These are phyloP conservation scores for Malurus alboscapulatus DNA, from an alignment of 2,113 vertebrate genomes.

Conservation along the genomic window DNA sequence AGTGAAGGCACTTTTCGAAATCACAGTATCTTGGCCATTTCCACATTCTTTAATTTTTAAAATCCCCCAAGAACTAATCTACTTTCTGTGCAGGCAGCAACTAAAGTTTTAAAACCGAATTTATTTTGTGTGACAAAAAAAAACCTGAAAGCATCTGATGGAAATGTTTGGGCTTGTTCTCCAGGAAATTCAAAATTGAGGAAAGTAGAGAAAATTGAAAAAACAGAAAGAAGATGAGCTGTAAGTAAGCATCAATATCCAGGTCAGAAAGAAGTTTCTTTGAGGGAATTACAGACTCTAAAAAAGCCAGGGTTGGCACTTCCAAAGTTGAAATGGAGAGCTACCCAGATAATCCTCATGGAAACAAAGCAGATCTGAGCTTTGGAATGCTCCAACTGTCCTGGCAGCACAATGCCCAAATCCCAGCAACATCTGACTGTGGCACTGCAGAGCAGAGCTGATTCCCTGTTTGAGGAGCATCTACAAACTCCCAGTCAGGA, in stretches of 20 bases:
- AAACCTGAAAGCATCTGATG: background rate
- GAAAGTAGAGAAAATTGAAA: background rate
- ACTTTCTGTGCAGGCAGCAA: conserved; percentile 2
- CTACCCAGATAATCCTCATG: background rate
- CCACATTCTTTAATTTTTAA: conserved; percentile 43
- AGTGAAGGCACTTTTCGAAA: background rate
- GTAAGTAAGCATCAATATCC: background rate
- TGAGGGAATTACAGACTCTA: background rate
- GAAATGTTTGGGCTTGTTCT: background rate
- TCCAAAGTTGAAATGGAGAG: background rate
- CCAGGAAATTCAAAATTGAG: background rate
- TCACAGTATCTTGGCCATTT: background rate
- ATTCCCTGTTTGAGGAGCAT: background rate
- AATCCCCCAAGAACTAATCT: background rate
- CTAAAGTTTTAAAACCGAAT: background rate
- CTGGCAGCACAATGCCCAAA: background rate
- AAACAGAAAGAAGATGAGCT: background rate
- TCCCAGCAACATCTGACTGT: background rate
- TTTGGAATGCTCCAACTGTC: background rate
- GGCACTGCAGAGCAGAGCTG: background rate
- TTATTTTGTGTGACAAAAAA: background rate
- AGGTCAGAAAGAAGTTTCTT: background rate
- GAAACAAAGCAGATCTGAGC: background rate
- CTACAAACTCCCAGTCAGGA: background rate
- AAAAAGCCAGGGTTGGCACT: background rate